Evolutionary conservation across 2,888 invertebrate species (phyloP).

Genomic region (Diogma glabrata): DNA sequence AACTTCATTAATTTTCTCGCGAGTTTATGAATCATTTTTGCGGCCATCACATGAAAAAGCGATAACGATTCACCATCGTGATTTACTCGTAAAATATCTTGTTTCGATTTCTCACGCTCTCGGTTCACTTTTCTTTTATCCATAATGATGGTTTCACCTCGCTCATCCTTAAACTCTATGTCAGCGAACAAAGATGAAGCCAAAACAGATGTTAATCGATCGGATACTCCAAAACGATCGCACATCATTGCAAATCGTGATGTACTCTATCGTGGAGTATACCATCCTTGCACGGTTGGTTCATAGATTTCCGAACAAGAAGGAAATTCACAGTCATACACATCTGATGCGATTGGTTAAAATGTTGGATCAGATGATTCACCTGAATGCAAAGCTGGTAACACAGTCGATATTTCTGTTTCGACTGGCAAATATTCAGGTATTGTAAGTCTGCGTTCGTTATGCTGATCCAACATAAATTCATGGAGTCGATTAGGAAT

Average conservation of each 20-base stretch:
- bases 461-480: conserved; percentile 6
- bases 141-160: not conserved
- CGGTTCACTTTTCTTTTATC: not conserved
- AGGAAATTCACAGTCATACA: not conserved
- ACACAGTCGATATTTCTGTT: too few species aligned
- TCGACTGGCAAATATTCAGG: too few species aligned
- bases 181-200: not conserved
- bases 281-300: too few species aligned
- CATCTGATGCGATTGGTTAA: not conserved
- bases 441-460: conserved; percentile 1
- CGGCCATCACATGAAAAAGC: conserved; percentile 6
- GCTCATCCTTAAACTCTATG: not conserved
- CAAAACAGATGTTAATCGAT: not conserved
- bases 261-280: too few species aligned
- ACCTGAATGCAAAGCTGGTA: too few species aligned
- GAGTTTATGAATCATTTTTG: conserved; percentile 5
- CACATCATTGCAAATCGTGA: too few species aligned
- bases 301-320: too few species aligned
- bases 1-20: not conserved
- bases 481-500: not conserved
- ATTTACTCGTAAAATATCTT: not conserved
- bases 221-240: not conserved
- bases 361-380: not conserved
- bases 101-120: not conserved
- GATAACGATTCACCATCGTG: not conserved